These are phyloP conservation scores for Microvelia longipes DNA, from an alignment of 1,140 invertebrate species.

Conservation along the genomic window DNA sequence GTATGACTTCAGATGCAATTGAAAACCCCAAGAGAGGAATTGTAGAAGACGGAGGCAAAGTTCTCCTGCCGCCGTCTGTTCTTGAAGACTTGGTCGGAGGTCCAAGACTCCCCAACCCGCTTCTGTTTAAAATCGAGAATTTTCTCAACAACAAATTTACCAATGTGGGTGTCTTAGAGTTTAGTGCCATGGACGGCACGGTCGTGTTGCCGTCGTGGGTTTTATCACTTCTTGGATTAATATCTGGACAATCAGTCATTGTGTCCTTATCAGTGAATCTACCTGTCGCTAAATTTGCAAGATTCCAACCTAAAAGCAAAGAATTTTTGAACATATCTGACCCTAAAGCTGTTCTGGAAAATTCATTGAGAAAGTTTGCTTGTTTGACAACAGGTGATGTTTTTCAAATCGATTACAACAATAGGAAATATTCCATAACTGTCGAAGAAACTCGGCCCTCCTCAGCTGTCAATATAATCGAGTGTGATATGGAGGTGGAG, in stretches of 20 bases:
- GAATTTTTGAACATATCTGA: slow-evolving; percentile 98
- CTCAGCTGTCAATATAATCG: slow-evolving; percentile 86
- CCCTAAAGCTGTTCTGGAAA: slow-evolving; percentile 91
- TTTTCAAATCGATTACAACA: slow-evolving; percentile 93
- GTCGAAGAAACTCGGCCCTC: slow-evolving; percentile 90
- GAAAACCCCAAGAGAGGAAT: not conserved
- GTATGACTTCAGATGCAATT: not conserved
- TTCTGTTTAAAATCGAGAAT: slow-evolving; percentile 1
- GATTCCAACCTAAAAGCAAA: slow-evolving; percentile 89
- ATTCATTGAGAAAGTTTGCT: slow-evolving; percentile 90
- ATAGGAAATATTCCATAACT: slow-evolving; percentile 84
- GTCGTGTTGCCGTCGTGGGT: slow-evolving; percentile 44
- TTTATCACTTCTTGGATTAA: slow-evolving; percentile 89
- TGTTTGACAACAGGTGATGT: slow-evolving; percentile 92
- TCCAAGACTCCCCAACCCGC: not conserved
- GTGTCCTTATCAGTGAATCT: slow-evolving; percentile 78
- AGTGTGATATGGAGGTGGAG: slow-evolving; percentile 99
- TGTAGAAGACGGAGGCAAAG: slow-evolving; percentile 5
- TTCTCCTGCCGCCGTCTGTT: not conserved
- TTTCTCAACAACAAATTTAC: not conserved
- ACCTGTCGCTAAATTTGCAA: slow-evolving; percentile 90
- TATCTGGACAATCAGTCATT: slow-evolving; percentile 76
- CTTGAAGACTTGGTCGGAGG: not conserved
- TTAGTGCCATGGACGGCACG: slow-evolving; percentile 4
- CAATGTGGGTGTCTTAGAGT: slow-evolving; percentile 6